phyloP scores from a whole-genome alignment of 2,888 invertebrate genomes.

The Corbicula japonica region DNA sequence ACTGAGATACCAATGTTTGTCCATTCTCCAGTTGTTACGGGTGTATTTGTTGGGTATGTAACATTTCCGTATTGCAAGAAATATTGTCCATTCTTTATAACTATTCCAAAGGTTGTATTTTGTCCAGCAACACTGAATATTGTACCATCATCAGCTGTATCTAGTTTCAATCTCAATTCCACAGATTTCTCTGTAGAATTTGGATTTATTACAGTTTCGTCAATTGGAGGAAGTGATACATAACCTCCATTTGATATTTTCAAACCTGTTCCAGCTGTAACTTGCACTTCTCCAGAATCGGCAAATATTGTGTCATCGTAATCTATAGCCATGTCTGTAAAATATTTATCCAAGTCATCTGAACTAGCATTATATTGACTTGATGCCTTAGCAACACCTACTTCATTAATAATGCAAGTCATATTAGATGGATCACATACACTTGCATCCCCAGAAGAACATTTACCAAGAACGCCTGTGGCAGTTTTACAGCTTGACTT shows the following conservation, averaged over 20 bases:
- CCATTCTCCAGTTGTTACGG: slow-evolving; percentile 66
- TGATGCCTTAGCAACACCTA: slow-evolving; percentile 47
- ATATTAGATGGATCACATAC: slow-evolving; percentile 27
- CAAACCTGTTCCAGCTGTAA: slow-evolving; percentile 46
- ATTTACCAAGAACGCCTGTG: slow-evolving; percentile 48
- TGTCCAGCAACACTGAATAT: slow-evolving; percentile 49
- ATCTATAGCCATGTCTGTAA: slow-evolving; percentile 22
- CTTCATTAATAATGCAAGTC: slow-evolving; percentile 34
- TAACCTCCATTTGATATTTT: slow-evolving; percentile 34
- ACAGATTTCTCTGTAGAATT: slow-evolving; percentile 45
- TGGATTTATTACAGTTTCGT: slow-evolving; percentile 32
- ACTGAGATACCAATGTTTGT: slow-evolving; percentile 64
- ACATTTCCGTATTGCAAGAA: slow-evolving; percentile 48
- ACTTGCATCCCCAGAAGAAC: slow-evolving; percentile 32
- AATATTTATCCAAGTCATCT: slow-evolving; percentile 30
- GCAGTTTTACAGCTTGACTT: slow-evolving; percentile 34
- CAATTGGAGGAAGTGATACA: slow-evolving; percentile 46
- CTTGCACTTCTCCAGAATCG: slow-evolving; percentile 37
- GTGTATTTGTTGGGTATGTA: slow-evolving; percentile 59
- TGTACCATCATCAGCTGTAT: slow-evolving; percentile 46
- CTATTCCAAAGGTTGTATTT: slow-evolving; percentile 52
- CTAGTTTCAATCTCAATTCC: slow-evolving; percentile 50
- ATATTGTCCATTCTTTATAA: slow-evolving; percentile 53
- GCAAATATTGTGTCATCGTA: slow-evolving; percentile 48
- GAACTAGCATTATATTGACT: slow-evolving; percentile 14